These are phyloP conservation scores for Cyphomyrmex costatus DNA, from an alignment of 1,140 invertebrate species.

Conservation along the genomic window DNA sequence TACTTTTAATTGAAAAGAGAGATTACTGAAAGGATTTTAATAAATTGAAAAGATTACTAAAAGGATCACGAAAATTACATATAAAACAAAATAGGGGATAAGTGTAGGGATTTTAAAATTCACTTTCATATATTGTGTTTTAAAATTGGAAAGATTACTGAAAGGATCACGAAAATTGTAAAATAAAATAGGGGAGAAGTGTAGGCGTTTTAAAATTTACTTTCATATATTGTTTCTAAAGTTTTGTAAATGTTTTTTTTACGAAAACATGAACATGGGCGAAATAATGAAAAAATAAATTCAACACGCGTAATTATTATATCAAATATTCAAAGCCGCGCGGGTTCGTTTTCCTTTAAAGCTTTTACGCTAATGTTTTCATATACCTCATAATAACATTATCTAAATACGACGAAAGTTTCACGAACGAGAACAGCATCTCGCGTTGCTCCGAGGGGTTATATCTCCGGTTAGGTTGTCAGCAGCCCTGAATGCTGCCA, in stretches of 20 bases:
- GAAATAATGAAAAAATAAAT: too few species aligned
- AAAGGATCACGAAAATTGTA: neutral
- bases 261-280: too few species aligned
- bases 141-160: too few species aligned
- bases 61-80: too few species aligned
- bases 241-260: neutral
- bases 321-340: neutral
- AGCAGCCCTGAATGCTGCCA: constrained; percentile 22
- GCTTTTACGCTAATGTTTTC: neutral
- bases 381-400: neutral
- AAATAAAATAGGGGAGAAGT: neutral
- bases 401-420: constrained; percentile 5
- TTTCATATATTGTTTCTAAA: neutral
- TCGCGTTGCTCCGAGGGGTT: neutral
- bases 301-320: neutral
- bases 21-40: too few species aligned
- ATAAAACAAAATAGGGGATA: too few species aligned
- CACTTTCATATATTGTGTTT: too few species aligned
- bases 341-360: neutral
- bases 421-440: neutral
- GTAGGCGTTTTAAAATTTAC: neutral
- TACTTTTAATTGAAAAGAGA: neutral
- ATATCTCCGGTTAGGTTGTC: constrained; percentile 28
- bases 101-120: too few species aligned
- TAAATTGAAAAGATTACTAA: too few species aligned